phyloP scores from a whole-genome alignment of 2,113 vertebrate genomes.

The Phalacrocorax pelagicus region DNA sequence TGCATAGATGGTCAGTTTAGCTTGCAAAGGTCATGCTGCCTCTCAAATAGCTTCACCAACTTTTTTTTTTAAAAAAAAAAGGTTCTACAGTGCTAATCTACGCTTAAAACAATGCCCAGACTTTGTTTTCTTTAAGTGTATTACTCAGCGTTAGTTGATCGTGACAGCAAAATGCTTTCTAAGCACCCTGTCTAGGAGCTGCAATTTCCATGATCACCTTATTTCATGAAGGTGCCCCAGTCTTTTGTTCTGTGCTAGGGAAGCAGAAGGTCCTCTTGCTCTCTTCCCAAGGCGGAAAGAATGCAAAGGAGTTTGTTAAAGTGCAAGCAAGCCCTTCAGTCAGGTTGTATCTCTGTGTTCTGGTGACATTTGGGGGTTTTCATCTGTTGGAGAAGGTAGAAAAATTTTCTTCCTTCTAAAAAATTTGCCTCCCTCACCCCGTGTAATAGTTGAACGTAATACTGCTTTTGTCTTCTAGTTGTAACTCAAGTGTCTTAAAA shows the following conservation, averaged over 20 bases:
- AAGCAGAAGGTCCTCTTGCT: conserved; percentile 79
- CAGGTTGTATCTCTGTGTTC: neutral
- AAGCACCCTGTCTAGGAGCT: conserved; percentile 72
- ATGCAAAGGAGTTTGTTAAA: conserved; percentile 61
- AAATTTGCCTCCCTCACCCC: neutral
- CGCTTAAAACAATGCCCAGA: conserved; percentile 46
- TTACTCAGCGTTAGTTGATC: conserved; percentile 66
- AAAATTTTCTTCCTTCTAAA: conserved; percentile 9
- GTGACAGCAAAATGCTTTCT: conserved; percentile 75
- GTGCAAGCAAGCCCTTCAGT: conserved; percentile 29
- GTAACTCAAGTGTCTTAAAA: conserved; percentile 72
- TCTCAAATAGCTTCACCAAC: conserved; percentile 10
- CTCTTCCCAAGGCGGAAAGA: conserved; percentile 67
- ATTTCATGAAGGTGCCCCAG: conserved; percentile 85
- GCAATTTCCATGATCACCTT: conserved; percentile 81
- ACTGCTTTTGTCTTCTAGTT: conserved; percentile 69
- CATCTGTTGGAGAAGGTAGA: neutral
- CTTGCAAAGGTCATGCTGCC: conserved; percentile 17
- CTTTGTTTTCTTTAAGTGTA: conserved; percentile 66
- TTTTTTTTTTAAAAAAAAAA: neutral
- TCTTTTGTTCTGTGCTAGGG: conserved; percentile 81
- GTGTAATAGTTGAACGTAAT: conserved; percentile 57
- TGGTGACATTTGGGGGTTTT: neutral
- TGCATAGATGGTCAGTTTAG: neutral
- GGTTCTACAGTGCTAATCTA: conserved; percentile 16